Percentiles rank a stretch among this genome's conserved stretches.
These are phyloP conservation scores for Drosophila rhopaloa DNA, from an alignment of 1,140 invertebrate species.

Conservation along the genomic window DNA sequence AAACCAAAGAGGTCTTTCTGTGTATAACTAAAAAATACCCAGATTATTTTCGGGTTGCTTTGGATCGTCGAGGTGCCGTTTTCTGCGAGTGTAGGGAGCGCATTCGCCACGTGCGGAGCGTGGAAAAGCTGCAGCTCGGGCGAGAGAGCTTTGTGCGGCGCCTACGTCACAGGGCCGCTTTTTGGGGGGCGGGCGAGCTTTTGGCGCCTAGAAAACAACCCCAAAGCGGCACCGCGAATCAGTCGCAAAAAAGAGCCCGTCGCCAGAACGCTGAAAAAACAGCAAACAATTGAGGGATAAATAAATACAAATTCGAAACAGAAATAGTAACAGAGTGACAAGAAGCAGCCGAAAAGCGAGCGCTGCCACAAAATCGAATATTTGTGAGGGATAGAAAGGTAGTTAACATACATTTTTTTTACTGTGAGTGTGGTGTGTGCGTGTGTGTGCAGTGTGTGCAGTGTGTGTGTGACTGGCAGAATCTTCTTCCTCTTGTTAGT, in stretches of 20 bases:
- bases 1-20: too few species aligned
- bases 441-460: not conserved
- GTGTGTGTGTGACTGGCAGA: constrained; percentile 13
- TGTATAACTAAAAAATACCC: too few species aligned
- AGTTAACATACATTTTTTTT: constrained; percentile 9
- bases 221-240: constrained; percentile 78
- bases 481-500: constrained; percentile 2
- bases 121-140: constrained; percentile 29
- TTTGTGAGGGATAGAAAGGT: not conserved
- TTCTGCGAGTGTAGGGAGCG: constrained; percentile 2
- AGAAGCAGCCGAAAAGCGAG: constrained; percentile 3
- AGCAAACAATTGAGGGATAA: constrained; percentile 31
- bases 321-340: constrained; percentile 5
- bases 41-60: not conserved
- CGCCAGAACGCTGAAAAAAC: constrained; percentile 73
- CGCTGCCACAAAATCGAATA: constrained; percentile 4
- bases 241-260: constrained; percentile 82
- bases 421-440: constrained; percentile 10
- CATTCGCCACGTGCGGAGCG: constrained; percentile 34
- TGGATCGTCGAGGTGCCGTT: not conserved
- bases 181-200: constrained; percentile 61
- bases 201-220: constrained; percentile 77
- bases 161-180: constrained; percentile 57
- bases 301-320: constrained; percentile 35
- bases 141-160: constrained; percentile 36